Percentiles rank a stretch among this genome's conserved stretches.
These are phyloP conservation scores for Caenorhabditis sinica DNA, from an alignment of 2,888 invertebrate genomes.

Conservation along the genomic window DNA sequence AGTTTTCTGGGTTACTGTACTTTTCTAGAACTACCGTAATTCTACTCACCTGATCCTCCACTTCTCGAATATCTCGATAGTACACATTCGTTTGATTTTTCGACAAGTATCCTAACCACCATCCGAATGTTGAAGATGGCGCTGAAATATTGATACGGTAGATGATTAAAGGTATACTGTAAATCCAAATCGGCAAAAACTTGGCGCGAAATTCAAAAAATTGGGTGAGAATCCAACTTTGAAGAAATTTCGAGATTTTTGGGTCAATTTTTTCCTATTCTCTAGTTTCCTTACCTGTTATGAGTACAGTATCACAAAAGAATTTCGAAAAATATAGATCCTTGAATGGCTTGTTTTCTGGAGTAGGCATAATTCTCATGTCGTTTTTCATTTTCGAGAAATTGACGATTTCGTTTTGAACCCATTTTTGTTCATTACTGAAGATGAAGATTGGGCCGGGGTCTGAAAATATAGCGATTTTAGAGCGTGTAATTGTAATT, in stretches of 20 bases:
- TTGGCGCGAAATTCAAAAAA: no score
- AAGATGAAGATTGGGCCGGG: slow-evolving; percentile 32
- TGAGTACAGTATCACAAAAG: slow-evolving; percentile 51
- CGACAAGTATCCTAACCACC: slow-evolving; percentile 59
- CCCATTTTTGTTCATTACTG: slow-evolving; percentile 52
- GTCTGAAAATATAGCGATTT: slow-evolving; percentile 21
- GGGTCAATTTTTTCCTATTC: neutral
- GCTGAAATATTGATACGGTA: slow-evolving; percentile 28
- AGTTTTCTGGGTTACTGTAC: no score
- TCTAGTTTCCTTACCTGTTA: slow-evolving; percentile 47
- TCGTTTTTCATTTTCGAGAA: neutral
- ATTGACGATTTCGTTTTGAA: neutral
- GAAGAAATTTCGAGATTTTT: no score
- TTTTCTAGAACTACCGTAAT: no score
- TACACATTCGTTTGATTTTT: slow-evolving; percentile 43
- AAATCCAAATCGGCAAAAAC: no score
- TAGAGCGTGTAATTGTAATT: no score
- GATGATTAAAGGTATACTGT: no score
- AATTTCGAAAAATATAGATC: slow-evolving; percentile 51
- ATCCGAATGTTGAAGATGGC: slow-evolving; percentile 60
- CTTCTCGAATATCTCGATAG: slow-evolving; percentile 54
- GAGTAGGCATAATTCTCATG: slow-evolving; percentile 30
- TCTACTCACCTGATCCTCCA: slow-evolving; percentile 40
- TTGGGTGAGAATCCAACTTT: no score
- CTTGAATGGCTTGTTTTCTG: slow-evolving; percentile 17